phyloP scores from a whole-genome alignment of 2,113 vertebrate species.

The Antechinus stuartii region DNA sequence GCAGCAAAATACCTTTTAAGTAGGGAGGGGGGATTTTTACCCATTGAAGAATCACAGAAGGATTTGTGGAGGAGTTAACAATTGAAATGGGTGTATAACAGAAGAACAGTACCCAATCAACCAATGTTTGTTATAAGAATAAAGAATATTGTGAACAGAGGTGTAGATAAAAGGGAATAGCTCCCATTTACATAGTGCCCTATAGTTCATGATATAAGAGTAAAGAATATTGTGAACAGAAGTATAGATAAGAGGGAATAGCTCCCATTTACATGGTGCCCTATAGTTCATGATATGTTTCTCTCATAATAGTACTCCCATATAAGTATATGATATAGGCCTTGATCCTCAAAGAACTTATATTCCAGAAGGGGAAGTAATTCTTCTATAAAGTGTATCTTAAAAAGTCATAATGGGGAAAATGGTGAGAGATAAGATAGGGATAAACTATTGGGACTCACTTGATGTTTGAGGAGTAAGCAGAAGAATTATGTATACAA shows the following conservation, averaged over 20 bases:
- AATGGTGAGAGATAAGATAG: neutral
- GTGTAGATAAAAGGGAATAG: neutral
- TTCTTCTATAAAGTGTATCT: neutral
- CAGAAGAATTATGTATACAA: neutral
- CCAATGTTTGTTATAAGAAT: neutral
- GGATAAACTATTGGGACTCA: neutral
- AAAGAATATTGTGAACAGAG: neutral
- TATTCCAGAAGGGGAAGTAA: neutral
- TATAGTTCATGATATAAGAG: neutral
- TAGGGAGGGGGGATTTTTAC: neutral
- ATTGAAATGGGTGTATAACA: neutral
- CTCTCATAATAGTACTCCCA: neutral
- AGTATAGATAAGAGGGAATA: neutral
- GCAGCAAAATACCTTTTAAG: neutral
- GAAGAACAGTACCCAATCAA: neutral
- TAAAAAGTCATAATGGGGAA: neutral
- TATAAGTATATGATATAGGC: neutral
- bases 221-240: neutral
- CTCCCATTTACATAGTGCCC: neutral
- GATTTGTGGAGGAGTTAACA: neutral
- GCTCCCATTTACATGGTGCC: neutral
- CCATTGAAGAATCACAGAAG: neutral
- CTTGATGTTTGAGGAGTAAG: neutral
- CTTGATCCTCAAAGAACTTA: neutral
- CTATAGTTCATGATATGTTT: neutral